Conservation (phyloP, 2,797 vertebrate species). For the Rhadinocentrus ornatus region DNA sequence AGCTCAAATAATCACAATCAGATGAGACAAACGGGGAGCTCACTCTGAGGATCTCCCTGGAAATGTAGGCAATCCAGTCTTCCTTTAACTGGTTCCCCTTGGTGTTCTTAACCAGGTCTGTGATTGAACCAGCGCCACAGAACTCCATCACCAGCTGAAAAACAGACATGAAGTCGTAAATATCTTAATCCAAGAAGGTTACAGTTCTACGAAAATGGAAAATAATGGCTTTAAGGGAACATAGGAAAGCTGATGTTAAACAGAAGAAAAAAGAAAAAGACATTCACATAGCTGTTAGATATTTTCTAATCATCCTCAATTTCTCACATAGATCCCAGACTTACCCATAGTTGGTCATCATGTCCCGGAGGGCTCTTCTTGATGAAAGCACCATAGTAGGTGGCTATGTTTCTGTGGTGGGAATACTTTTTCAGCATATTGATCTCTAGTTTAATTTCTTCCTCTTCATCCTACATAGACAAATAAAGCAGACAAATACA, state of each 20-base stretch:
- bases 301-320: not conserved
- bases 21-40: slow-evolving; percentile 31
- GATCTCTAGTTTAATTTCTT: slow-evolving; percentile 94
- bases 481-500: slow-evolving; percentile 12
- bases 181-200: not conserved
- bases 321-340: slow-evolving; percentile 51
- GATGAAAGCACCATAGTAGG: slow-evolving; percentile 91
- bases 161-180: not conserved
- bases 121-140: slow-evolving; percentile 92
- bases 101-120: slow-evolving; percentile 93
- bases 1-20: not conserved
- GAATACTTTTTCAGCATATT: slow-evolving; percentile 95
- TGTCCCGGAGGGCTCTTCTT: slow-evolving; percentile 92
- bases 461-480: slow-evolving; percentile 87
- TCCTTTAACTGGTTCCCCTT: slow-evolving; percentile 92
- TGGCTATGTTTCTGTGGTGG: slow-evolving; percentile 92
- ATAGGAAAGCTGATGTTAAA: not conserved
- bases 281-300: not conserved
- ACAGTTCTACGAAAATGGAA: not conserved
- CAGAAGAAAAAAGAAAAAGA: not conserved
- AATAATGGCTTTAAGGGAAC: not conserved
- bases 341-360: slow-evolving; percentile 93
- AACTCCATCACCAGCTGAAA: slow-evolving; percentile 92
- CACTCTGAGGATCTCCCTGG: slow-evolving; percentile 91
- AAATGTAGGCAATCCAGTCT: slow-evolving; percentile 93